Conservation (phyloP, 2,113 vertebrate genomes). For the Tupaia chinensis region DNA sequence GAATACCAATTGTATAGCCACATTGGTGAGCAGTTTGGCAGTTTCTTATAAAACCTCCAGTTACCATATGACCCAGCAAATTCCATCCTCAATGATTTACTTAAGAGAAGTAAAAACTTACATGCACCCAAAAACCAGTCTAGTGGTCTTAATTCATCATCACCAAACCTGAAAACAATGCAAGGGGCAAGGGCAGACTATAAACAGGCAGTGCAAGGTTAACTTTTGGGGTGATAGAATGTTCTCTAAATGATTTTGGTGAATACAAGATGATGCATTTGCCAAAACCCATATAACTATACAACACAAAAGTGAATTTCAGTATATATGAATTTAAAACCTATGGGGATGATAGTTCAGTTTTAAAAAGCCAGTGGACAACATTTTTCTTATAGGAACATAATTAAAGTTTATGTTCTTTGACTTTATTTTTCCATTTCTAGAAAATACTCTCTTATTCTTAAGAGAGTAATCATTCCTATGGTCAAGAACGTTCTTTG, state of each 20-base stretch:
- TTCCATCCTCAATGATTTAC: background rate
- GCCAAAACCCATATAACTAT: background rate
- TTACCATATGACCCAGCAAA: background rate
- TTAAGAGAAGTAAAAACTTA: background rate
- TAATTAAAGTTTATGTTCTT: background rate
- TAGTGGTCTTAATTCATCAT: conserved; percentile 6
- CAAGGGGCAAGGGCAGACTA: background rate
- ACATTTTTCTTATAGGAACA: background rate
- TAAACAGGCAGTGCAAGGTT: background rate
- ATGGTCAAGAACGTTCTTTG: background rate
- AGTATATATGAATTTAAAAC: background rate
- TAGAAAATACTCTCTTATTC: background rate
- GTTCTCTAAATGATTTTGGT: background rate
- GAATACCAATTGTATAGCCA: background rate
- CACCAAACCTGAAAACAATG: background rate
- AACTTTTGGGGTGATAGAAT: background rate
- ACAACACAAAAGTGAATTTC: background rate
- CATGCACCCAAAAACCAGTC: background rate
- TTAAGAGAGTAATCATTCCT: background rate
- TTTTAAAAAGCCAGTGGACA: background rate
- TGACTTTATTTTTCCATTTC: conserved; percentile 38
- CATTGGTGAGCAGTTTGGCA: background rate
- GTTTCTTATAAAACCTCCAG: background rate
- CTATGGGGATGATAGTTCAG: background rate
- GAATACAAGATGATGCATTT: background rate